phyloP scores from a whole-genome alignment of 2,797 vertebrate genomes.

The Lophotriccus pileatus region DNA sequence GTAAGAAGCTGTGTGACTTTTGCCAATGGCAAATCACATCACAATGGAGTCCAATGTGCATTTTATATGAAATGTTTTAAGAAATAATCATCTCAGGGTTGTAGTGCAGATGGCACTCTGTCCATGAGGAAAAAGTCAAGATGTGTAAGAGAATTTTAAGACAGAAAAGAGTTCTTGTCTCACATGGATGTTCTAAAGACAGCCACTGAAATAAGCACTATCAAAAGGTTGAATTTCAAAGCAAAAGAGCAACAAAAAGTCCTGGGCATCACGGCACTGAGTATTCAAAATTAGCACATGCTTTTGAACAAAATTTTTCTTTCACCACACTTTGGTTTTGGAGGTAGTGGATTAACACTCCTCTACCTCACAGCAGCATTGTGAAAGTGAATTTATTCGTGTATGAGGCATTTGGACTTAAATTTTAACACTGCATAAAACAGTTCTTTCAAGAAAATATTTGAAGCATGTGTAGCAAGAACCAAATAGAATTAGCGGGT shows the following conservation, averaged over 20 bases:
- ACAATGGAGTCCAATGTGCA: background rate
- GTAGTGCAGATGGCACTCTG: background rate
- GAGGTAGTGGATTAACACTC: background rate
- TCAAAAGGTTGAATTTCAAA: background rate
- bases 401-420: background rate
- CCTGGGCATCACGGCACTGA: background rate
- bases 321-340: background rate
- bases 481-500: background rate
- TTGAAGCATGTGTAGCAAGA: background rate
- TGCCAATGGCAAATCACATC: background rate
- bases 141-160: background rate
- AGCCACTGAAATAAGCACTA: background rate
- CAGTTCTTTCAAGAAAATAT: background rate
- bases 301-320: background rate
- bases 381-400: background rate
- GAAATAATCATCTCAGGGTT: background rate
- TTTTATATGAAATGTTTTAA: background rate
- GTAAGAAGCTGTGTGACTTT: background rate
- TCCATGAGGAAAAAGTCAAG: background rate
- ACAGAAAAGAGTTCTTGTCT: background rate
- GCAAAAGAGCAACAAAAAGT: background rate
- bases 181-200: background rate
- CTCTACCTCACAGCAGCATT: background rate
- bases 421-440: background rate
- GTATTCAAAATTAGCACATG: background rate